Base-by-base conservation (phyloP, 2,113 vertebrate species). In the Periophthalmus modestus region DNA sequence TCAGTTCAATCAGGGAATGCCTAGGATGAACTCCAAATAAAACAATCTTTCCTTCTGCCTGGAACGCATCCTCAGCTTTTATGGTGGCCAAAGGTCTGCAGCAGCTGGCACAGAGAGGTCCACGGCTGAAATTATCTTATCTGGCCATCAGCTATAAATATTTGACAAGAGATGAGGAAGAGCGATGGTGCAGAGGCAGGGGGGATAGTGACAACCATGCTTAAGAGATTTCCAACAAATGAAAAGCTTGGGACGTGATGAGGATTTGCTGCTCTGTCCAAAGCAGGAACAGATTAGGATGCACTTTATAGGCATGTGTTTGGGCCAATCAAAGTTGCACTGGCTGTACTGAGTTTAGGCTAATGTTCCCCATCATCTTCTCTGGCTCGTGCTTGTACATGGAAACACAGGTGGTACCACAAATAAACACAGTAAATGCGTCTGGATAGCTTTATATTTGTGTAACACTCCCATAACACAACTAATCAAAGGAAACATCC, bases 61-160 rank as follows among this genome's bases (percentile, higher is more conserved):
- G 90, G 88, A 91, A 91, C 72, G 66, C 89, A 90, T 90, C 89
- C 88, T 78, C 69, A 80, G 75, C 88, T 94, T 62, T 95, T 95
- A 95, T 95, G 91, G 86, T 87, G 94, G 92, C 89, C 93, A 95
- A 94, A 94, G 93, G 93, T 94, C 93, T 87, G 78, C 80, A 86
- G 87, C 92, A 91, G 92, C 92, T 94, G 94, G 93, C 91, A 93
- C 91, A 89, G 81, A 90, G 87, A 90, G 89, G 87, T 90, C 85
- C 86, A 47, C 58, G 52, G 74, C 83, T 81, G 78, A 71, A 89
- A 89, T 90, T 90, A 94, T 94, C 93, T 94, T 93, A 95, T 95
- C 94, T 93, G 62, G 28, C 87, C 88, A 94, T 94, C 93, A 91
- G 90, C 89, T 85, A 92, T 94, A 94, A 94, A 94, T 92, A 93